Evolutionary conservation across 2,888 invertebrate species (phyloP), one percentile per base, ranked within the genome.

Genomic region (Cataglyphis livida): DNA sequence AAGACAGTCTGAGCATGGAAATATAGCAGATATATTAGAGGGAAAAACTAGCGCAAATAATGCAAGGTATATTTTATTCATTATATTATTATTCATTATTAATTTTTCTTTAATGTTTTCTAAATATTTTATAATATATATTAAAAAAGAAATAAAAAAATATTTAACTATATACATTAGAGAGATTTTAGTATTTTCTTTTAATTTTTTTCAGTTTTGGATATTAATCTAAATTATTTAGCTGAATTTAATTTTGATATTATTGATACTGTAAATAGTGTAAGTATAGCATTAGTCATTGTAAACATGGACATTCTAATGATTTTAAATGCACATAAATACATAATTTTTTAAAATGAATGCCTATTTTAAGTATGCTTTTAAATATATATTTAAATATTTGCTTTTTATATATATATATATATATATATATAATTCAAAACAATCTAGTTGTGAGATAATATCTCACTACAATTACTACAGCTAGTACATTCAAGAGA

Each of bases 1-100:
- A 65, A 89, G 82, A 21, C 86, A 93, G 78, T 91, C 91, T 1
- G 87, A 85, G 41, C 93, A 94, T 28, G 85, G 87, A 3, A 57
- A 85, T 59, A 48, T 93, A 44, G 93, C 91, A 0, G 85, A 90
- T 57, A 82, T 90, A n/a, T 86, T 94, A 0, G 86, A 88, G 73
- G 86, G 73, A 12, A 88, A 85, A 48, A 10, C 7, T 44, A 25
- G 12, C 18, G 9, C 4, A 61, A 59, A 12, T 18, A 61, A 35
- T 35, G 35, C 1, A 18, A 68, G 21, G 65, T 75, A 75, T 44
- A 5, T 21, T 68, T 41, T 44, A 15, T 64, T 41, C 21, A 21
- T 21, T 25, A 25, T 25, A 1, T 25, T 25, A 41, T 15, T 61
- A 9, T 18, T 61, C 18, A 35, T 35, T 10, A 10, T 35, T 32